phyloP scores from a whole-genome alignment of 2,888 invertebrate species.

The Epinotia demarniana region DNA sequence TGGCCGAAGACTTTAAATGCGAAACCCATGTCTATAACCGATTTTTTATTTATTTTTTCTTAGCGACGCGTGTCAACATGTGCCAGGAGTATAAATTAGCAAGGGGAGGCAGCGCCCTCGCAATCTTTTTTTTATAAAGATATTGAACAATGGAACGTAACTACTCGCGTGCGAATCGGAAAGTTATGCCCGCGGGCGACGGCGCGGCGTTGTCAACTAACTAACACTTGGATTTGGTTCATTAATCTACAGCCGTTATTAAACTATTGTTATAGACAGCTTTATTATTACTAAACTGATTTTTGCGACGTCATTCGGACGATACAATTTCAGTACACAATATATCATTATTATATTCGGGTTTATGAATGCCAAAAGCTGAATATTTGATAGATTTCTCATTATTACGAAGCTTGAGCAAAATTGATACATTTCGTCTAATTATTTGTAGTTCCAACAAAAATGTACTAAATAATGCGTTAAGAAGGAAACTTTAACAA shows the following conservation, averaged over 20 bases:
- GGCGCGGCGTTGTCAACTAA: slow-evolving; percentile 48
- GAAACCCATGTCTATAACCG: slow-evolving; percentile 75
- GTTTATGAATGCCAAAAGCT: not conserved
- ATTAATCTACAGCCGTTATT: slow-evolving; percentile 48
- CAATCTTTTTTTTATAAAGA: slow-evolving; percentile 79
- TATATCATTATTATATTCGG: not conserved
- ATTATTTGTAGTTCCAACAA: too few relatives aligned
- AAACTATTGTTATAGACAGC: slow-evolving; percentile 28
- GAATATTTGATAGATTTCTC: too few relatives aligned
- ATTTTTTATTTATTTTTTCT: slow-evolving; percentile 77
- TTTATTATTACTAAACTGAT: slow-evolving; percentile 30
- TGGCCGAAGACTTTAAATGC: slow-evolving; percentile 70
- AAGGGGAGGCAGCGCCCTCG: slow-evolving; percentile 79
- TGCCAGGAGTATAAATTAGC: slow-evolving; percentile 82
- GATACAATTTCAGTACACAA: not conserved
- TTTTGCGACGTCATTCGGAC: slow-evolving; percentile 9
- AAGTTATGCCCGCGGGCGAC: slow-evolving; percentile 75
- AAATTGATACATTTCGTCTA: too few relatives aligned
- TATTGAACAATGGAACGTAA: slow-evolving; percentile 80
- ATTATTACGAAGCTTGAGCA: too few relatives aligned
- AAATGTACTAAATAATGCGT: too few relatives aligned
- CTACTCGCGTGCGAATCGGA: slow-evolving; percentile 78
- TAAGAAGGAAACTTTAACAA: too few relatives aligned
- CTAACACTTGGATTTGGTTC: slow-evolving; percentile 52
- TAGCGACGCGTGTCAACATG: slow-evolving; percentile 81